Conservation (phyloP, 2,888 invertebrate genomes). For the Girardia tigrina region DNA sequence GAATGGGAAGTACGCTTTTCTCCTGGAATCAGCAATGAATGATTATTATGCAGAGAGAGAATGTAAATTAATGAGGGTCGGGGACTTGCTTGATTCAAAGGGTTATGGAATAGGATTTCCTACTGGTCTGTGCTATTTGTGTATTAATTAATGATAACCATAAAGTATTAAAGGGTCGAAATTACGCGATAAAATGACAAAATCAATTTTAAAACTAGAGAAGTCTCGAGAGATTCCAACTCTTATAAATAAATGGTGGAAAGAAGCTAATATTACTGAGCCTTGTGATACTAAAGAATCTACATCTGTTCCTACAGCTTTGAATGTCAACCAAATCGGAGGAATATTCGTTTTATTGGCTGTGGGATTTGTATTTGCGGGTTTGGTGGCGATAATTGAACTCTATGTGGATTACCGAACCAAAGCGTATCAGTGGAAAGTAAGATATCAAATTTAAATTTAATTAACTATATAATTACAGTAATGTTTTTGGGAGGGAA, state of each 20-base stretch:
- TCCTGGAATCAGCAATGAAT: slow-evolving; percentile 43
- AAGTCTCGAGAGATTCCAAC: slow-evolving; percentile 74
- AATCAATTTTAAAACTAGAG: slow-evolving; percentile 80
- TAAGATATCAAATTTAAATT: neutral
- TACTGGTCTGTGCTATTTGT: neutral
- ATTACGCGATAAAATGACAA: slow-evolving; percentile 78
- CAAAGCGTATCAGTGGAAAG: neutral
- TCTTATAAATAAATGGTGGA: slow-evolving; percentile 90
- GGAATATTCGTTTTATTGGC: slow-evolving; percentile 8
- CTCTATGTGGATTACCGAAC: neutral
- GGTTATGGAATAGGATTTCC: slow-evolving; percentile 52
- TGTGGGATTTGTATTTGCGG: neutral
- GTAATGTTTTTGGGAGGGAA: too few relatives aligned
- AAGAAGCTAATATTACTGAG: slow-evolving; percentile 56
- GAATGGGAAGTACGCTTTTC: slow-evolving; percentile 15
- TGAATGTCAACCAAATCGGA: neutral
- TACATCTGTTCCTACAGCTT: slow-evolving; percentile 50
- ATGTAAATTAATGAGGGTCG: slow-evolving; percentile 69
- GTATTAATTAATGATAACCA: neutral
- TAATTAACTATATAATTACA: neutral
- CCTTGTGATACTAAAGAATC: slow-evolving; percentile 58
- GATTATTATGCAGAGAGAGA: slow-evolving; percentile 53
- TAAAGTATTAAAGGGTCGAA: slow-evolving; percentile 57
- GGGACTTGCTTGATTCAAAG: slow-evolving; percentile 74
- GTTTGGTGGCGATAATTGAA: neutral